Percentiles rank a stretch among this genome's conserved stretches.
These are phyloP conservation scores for Drosophila lini DNA, from an alignment of 1,140 invertebrate genomes.

Conservation along the genomic window DNA sequence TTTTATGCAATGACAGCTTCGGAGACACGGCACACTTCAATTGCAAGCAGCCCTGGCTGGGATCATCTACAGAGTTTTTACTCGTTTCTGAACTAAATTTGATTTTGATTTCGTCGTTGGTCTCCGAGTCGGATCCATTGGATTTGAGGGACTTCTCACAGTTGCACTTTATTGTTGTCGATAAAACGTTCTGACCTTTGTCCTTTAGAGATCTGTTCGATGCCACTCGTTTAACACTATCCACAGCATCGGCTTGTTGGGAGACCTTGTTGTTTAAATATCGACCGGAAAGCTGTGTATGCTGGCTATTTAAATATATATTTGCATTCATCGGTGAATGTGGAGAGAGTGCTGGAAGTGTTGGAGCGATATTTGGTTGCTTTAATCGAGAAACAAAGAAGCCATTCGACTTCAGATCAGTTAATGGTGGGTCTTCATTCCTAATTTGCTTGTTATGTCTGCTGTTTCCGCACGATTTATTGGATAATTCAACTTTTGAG, in stretches of 20 bases:
- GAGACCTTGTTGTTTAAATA: conserved; percentile 69
- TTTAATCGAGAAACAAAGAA: conserved; percentile 44
- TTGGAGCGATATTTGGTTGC: conserved; percentile 63
- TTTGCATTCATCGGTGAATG: conserved; percentile 65
- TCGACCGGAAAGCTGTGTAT: conserved; percentile 71
- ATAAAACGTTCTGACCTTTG: conserved; percentile 32
- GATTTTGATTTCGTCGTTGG: conserved; percentile 31
- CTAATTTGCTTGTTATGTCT: conserved; percentile 36
- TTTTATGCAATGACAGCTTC: conserved; percentile 37
- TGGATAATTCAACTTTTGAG: conserved; percentile 47
- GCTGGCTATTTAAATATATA: conserved; percentile 54
- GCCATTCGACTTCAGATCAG: conserved; percentile 46
- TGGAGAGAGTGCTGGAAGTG: conserved; percentile 71
- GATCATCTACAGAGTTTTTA: conserved; percentile 15
- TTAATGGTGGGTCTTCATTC: conserved; percentile 40
- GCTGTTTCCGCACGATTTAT: conserved; percentile 37
- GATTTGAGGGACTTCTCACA: conserved; percentile 40
- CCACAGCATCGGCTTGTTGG: conserved; percentile 29
- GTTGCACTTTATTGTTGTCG: conserved; percentile 35
- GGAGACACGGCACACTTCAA: conserved; percentile 27
- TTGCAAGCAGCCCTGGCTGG: conserved; percentile 19
- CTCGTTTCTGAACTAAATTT: conserved; percentile 27
- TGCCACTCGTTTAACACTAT: conserved; percentile 40
- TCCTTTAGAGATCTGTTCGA: conserved; percentile 46
- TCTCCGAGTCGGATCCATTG: conserved; percentile 43